A percentile compares a stretch with the other conserved stretches of the same genome.
Evolutionary conservation across 1,140 invertebrate species (phyloP).

Genomic region (Orchesella cincta): DNA sequence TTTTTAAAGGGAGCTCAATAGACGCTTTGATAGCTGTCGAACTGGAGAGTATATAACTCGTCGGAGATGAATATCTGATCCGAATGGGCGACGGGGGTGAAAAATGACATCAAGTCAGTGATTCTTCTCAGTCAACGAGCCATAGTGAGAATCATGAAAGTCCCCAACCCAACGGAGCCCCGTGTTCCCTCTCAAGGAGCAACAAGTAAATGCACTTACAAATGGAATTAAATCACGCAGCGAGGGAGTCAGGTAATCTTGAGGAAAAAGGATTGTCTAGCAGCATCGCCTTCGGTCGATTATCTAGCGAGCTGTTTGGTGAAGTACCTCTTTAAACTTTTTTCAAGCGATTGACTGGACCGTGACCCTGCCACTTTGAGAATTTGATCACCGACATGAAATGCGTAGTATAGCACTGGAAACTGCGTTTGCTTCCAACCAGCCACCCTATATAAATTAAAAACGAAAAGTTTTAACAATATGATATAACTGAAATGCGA

Average conservation of each 20-base stretch:
- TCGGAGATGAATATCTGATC: slow-evolving; percentile 30
- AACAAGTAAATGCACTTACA: slow-evolving; percentile 72
- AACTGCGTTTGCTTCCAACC: slow-evolving; percentile 83
- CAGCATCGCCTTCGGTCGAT: slow-evolving; percentile 75
- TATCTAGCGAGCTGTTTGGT: slow-evolving; percentile 74
- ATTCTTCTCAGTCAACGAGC: not conserved
- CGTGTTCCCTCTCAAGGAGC: slow-evolving; percentile 67
- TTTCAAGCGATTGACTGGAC: no score
- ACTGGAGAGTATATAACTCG: slow-evolving; percentile 44
- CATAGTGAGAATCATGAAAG: not conserved
- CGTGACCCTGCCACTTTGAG: slow-evolving; percentile 68
- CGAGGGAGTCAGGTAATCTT: slow-evolving; percentile 70
- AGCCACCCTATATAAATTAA: slow-evolving; percentile 65
- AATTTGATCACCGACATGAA: slow-evolving; percentile 81
- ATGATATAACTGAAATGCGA: no score
- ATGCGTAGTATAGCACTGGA: slow-evolving; percentile 76
- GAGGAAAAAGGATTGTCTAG: slow-evolving; percentile 71
- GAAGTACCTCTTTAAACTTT: slow-evolving; percentile 54
- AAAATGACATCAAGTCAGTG: not conserved
- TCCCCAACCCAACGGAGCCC: not conserved
- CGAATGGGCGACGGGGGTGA: not conserved
- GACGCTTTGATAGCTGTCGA: slow-evolving; percentile 38
- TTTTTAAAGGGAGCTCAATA: slow-evolving; percentile 38
- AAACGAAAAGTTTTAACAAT: slow-evolving; percentile 25
- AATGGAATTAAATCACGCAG: slow-evolving; percentile 72